Base-by-base conservation (phyloP, 2,888 invertebrate species). In the Schizaphis graminum region DNA sequence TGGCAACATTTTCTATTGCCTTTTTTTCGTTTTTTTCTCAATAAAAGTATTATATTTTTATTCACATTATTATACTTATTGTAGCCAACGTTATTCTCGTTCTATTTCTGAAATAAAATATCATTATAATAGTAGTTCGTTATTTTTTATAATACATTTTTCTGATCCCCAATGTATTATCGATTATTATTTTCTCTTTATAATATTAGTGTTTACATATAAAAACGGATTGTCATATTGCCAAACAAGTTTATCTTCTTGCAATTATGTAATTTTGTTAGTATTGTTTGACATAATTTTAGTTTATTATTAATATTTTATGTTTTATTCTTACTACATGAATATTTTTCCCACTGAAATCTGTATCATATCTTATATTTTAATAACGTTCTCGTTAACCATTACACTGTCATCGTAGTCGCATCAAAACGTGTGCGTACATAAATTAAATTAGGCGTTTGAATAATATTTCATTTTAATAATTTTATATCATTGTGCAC, bases 41-140 rank as follows among this genome's bases (percentile, higher is more conserved):
- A n/a, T 67, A 67, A 67, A n/a, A 16, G 35, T 67, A 67, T 67
- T 67, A 67, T 67, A 35, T 67, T 67, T 35, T 16, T 67, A 67
- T 67, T 67, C 67, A 67, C 67, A 35, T 67, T 67, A 67, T 67
- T 67, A 67, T 67, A 67, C 67, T n/a, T 67, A 35, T 67, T 35
- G 16, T 67, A n/a, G 67, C n/a, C 67, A 67, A 67, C 67, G n/a
- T 67, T 16, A 35, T 67, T 67, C n/a, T 67, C 16, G 16, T 67
- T n/a, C 67, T 67, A 67, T 67, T 4, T 67, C 1, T 67, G 67
- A 35, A 16, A 67, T 67, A 35, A 67, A 67, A 67, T 67, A 67
- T 67, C n/a, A 67, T n/a, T n/a, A 67, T 67, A 67, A 67, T n/a
- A 67, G 67, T 67, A n/a, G 67, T 67, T 67, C 67, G 16, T 67